Base-by-base conservation (phyloP, 92 coral and sea anemone species). In the Porites evermanni region DNA sequence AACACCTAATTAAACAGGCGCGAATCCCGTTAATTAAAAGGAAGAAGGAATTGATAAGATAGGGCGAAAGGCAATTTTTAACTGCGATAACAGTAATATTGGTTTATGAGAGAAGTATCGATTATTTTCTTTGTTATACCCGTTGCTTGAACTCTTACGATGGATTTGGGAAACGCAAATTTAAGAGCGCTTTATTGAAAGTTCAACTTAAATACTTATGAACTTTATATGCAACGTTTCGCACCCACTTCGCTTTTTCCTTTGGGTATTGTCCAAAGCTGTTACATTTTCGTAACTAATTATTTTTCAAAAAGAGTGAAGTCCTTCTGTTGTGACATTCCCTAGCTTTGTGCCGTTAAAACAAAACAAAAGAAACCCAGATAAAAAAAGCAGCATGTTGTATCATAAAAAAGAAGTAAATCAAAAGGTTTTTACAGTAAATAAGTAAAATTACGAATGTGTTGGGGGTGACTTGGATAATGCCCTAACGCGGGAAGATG, bases 1-100 rank as follows among this genome's bases (percentile, higher is more conserved):
- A 73, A 73, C 87, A 83, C 73, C 87, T 53, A 83, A 83, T 83
- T 73, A 74, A 83, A 83, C 87, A 83, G 80, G 73, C 87, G 23
- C 79, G 61, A 44, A 50, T 74, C 79, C 60, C 19, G 87, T 73
- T 83, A 73, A 83, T 83, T 83, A 83, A 83, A 73, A 63, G 87
- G 80, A 83, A 72, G 80, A 50, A 64, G 23, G 60, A 60, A 16
- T 8, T 50, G 79, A 74, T 64, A 72, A 63, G 17, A 20, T 83
- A 21, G 24, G 12, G 52, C 64, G 65, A 52, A 83, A 64, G 72
- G 66, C 54, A 51, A 52, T 17, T 72, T 74, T 83, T 24, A 21
- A 53, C 79, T 19, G 53, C 53, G 64, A 65, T 74, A 53, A 83
- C 73, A 60, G 24, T 10, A 64, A 52, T 50, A 69, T 65, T 44